phyloP scores from a whole-genome alignment of 2,113 vertebrate species.

The Symphodus melops region DNA sequence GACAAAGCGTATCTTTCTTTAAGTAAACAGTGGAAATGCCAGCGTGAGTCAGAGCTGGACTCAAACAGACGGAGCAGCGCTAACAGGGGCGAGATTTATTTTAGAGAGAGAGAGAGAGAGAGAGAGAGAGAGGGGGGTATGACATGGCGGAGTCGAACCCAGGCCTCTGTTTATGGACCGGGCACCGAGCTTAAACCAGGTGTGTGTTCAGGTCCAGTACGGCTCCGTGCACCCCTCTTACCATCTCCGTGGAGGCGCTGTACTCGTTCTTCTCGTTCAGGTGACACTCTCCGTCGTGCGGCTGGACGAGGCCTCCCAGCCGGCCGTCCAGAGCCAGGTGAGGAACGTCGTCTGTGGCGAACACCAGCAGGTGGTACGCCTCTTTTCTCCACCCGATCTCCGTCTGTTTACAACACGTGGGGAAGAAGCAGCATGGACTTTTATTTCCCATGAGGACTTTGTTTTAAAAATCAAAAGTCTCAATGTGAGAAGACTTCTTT shows the following conservation, averaged over 20 bases:
- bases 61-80: too few species aligned
- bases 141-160: too few species aligned
- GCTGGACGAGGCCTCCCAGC: constrained; percentile 94
- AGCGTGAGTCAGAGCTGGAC: not conserved
- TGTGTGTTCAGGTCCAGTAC: too few species aligned
- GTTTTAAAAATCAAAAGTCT: not conserved
- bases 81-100: too few species aligned
- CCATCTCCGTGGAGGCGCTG: constrained; percentile 91
- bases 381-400: constrained; percentile 97
- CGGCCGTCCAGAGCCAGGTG: constrained; percentile 96
- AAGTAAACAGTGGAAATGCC: not conserved
- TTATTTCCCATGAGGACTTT: not conserved
- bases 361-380: constrained; percentile 93
- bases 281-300: constrained; percentile 94
- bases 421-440: not conserved
- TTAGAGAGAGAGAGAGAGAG: too few species aligned
- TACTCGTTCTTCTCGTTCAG: constrained; percentile 92
- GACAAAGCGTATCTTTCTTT: not conserved
- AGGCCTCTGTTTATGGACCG: too few species aligned
- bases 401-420: constrained; percentile 78
- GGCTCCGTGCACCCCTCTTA: too few species aligned
- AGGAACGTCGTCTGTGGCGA: constrained; percentile 94
- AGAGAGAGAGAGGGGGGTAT: too few species aligned
- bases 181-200: too few species aligned
- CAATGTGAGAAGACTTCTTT: too few species aligned